Conservation (phyloP, 2,113 vertebrate genomes). For the Saguinus imperator region DNA sequence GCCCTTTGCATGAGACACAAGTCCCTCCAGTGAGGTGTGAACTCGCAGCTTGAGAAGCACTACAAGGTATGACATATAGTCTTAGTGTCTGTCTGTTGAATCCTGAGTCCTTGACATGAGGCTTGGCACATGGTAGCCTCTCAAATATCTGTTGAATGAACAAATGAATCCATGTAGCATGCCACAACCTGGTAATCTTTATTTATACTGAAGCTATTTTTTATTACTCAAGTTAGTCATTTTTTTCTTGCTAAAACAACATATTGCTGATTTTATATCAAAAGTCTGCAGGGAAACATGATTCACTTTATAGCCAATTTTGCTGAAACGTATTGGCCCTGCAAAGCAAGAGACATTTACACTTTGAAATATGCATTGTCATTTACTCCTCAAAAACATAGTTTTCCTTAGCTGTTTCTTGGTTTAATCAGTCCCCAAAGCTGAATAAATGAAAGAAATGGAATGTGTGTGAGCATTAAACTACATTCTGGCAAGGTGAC, state of each 20-base stretch:
- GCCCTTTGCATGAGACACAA: background rate
- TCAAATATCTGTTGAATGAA: background rate
- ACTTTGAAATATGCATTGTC: slow-evolving; percentile 73
- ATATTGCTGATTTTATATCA: slow-evolving; percentile 67
- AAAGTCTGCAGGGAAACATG: slow-evolving; percentile 67
- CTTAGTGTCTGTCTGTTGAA: background rate
- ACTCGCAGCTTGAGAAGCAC: background rate
- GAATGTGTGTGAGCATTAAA: slow-evolving; percentile 5
- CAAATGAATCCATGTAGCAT: background rate
- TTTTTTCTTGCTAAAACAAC: slow-evolving; percentile 65
- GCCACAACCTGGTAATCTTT: slow-evolving; percentile 45
- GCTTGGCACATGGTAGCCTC: background rate
- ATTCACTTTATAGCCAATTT: slow-evolving; percentile 71
- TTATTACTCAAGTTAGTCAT: slow-evolving; percentile 47
- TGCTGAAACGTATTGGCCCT: slow-evolving; percentile 61
- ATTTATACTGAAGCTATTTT: slow-evolving; percentile 63
- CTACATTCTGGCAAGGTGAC: slow-evolving; percentile 9
- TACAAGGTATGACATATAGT: background rate
- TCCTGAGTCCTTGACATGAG: background rate
- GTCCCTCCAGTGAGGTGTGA: background rate
- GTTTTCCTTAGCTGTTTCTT: slow-evolving; percentile 59
- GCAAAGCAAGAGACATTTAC: slow-evolving; percentile 61
- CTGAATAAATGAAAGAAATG: slow-evolving; percentile 56
- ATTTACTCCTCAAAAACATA: slow-evolving; percentile 61
- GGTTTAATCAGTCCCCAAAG: slow-evolving; percentile 64